phyloP scores from a whole-genome alignment of 2,797 vertebrate species.

The Pseudotriccus pelzelni region DNA sequence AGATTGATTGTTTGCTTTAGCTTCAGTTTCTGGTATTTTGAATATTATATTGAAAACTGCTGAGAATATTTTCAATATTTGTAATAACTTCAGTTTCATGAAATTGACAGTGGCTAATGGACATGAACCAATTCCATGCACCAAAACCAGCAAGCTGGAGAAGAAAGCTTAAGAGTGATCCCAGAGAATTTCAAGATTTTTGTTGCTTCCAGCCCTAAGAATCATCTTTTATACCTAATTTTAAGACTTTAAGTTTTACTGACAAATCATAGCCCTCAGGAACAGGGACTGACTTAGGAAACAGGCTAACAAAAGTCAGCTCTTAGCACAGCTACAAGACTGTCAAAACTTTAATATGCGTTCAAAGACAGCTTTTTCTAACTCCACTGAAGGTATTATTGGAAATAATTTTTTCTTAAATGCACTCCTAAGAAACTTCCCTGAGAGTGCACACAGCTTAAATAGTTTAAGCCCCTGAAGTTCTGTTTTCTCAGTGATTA shows the following conservation, averaged over 20 bases:
- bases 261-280: background rate
- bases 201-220: background rate
- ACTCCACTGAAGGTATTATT: background rate
- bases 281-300: background rate
- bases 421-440: background rate
- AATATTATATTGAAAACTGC: background rate
- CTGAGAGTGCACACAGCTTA: background rate
- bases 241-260: background rate
- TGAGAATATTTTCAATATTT: background rate
- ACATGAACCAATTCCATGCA: fast-evolving
- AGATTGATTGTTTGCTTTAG: constrained; percentile 9
- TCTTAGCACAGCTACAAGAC: background rate
- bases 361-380: background rate
- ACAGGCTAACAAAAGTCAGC: background rate
- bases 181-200: background rate
- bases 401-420: background rate
- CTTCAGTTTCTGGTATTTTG: background rate
- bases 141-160: background rate
- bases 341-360: background rate
- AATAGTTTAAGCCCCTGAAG: background rate
- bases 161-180: background rate
- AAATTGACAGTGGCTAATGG: background rate
- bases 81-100: background rate
- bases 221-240: background rate
- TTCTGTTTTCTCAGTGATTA: background rate